These are phyloP conservation scores for Melieria picta DNA, from an alignment of 2,888 invertebrate species.

Conservation along the genomic window DNA sequence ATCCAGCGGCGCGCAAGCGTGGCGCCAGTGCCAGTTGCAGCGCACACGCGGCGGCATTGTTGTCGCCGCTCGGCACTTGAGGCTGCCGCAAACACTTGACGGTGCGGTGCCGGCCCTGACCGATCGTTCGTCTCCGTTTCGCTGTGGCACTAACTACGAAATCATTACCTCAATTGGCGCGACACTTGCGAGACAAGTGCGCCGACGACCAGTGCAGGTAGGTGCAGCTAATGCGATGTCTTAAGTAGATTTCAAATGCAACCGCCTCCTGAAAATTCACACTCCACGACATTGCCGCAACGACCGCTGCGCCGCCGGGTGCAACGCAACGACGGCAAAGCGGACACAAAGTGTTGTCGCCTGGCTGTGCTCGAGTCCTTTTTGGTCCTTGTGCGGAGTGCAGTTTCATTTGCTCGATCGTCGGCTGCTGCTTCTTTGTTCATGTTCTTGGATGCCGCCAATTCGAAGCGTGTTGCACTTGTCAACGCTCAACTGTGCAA, in stretches of 20 bases:
- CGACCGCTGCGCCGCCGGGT: conserved; percentile 7
- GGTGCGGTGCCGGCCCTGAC: background rate
- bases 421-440: no score
- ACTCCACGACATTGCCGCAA: conserved; percentile 44
- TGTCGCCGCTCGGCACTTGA: conserved; percentile 8
- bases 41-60: background rate
- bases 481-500: no score
- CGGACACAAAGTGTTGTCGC: background rate
- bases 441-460: no score
- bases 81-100: background rate
- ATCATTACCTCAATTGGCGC: conserved; percentile 48
- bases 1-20: no score
- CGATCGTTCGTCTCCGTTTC: conserved; percentile 22
- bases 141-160: conserved; percentile 31
- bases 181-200: background rate
- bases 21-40: no score
- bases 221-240: conserved; percentile 29
- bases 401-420: no score
- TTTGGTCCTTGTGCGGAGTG: no score
- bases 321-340: no score
- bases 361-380: no score
- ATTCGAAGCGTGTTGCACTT: no score
- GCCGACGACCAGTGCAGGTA: conserved; percentile 26
- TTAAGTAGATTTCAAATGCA: conserved; percentile 50
- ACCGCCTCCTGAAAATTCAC: conserved; percentile 53